phyloP scores from a whole-genome alignment of 2,113 vertebrate species.

The Platanista minor region DNA sequence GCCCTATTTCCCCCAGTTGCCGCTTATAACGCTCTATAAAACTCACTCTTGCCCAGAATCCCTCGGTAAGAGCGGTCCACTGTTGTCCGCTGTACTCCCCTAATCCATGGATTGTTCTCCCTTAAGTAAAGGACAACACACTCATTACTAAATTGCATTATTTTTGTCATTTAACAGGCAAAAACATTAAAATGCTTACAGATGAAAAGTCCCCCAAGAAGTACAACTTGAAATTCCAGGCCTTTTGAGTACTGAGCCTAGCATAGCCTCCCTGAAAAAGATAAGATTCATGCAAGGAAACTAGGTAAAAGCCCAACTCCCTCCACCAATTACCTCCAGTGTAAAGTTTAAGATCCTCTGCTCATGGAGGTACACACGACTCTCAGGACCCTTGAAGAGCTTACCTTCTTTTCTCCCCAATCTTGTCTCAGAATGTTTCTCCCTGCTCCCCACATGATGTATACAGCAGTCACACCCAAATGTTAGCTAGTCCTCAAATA shows the following conservation, averaged over 20 bases:
- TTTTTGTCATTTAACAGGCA: background rate
- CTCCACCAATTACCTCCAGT: too few species aligned
- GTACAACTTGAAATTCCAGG: background rate
- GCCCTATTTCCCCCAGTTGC: background rate
- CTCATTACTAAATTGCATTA: background rate
- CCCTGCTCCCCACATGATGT: background rate
- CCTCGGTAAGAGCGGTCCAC: background rate
- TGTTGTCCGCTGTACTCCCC: background rate
- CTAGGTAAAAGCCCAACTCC: background rate
- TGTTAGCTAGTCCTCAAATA: background rate
- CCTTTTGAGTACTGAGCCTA: background rate
- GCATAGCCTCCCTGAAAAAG: background rate
- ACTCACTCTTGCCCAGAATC: background rate
- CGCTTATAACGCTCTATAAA: background rate
- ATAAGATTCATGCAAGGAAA: background rate
- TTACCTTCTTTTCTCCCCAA: background rate
- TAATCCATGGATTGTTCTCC: background rate
- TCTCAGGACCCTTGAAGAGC: background rate
- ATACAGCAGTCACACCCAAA: background rate
- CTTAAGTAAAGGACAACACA: background rate
- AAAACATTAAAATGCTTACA: slow-evolving; percentile 3
- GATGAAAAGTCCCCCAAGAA: background rate
- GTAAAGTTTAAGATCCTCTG: background rate
- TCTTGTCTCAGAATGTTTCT: background rate
- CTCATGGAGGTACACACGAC: background rate